phyloP scores from a whole-genome alignment of 2,888 invertebrate genomes.

The Agrochola lychnidis region DNA sequence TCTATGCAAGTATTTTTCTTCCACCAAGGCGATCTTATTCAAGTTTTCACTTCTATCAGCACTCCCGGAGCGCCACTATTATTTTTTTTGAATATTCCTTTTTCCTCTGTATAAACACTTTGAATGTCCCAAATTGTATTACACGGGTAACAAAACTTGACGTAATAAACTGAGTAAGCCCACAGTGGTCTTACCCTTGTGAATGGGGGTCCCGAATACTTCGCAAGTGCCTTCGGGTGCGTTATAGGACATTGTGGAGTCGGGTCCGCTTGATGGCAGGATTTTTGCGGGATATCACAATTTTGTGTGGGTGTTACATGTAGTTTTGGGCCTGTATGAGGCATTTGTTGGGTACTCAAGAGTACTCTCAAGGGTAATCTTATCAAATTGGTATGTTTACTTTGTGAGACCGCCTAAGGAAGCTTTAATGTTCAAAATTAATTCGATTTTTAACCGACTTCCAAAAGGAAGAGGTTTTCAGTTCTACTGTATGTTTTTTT shows the following conservation, averaged over 20 bases:
- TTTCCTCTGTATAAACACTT: constrained; percentile 15
- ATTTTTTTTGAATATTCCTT: neutral
- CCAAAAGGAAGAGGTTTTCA: too few relatives aligned
- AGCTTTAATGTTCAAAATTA: neutral
- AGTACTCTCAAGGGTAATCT: neutral
- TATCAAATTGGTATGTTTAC: neutral
- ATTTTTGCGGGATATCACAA: constrained; percentile 43
- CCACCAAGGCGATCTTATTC: too few relatives aligned
- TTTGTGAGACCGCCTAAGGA: neutral
- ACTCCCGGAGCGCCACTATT: too few relatives aligned
- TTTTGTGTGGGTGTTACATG: constrained; percentile 17
- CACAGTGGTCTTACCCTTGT: constrained; percentile 47
- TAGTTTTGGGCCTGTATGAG: neutral
- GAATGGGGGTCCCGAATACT: constrained; percentile 57
- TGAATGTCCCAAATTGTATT: constrained; percentile 35
- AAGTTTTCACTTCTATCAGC: too few relatives aligned
- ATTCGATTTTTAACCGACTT: too few relatives aligned
- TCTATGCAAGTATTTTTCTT: too few relatives aligned
- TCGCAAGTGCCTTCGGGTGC: constrained; percentile 40
- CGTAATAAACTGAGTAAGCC: constrained; percentile 51
- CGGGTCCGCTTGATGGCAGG: constrained; percentile 10
- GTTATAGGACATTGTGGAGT: constrained; percentile 41
- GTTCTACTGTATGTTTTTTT: too few relatives aligned
- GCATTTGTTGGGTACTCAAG: neutral
- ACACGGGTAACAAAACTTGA: constrained; percentile 50